Base-by-base conservation (phyloP, 2,888 invertebrate genomes). In the Entomobrya multifasciata region DNA sequence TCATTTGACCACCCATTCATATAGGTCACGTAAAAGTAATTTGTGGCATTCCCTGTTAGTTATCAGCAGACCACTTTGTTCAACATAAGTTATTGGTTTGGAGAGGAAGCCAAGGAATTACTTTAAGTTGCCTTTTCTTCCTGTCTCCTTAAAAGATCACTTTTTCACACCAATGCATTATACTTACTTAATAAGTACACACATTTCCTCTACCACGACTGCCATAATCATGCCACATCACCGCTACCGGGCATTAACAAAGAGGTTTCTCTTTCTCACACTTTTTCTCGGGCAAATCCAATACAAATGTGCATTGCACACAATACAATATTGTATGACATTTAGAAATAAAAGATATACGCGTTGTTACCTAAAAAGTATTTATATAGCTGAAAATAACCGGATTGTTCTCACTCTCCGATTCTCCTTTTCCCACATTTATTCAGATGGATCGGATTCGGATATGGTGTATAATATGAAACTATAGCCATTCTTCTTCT, bases 391-490 rank as follows among this genome's bases (percentile, higher is more conserved):
- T 74, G 80, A 86, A 86, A 80, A 86, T 86, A 86, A 80, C 86
- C 86, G 86, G 86, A 65, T 77, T 65, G 67, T 44, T 44, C 55
- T 70, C 72, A 77, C 77, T 84, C 60, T 84, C 57, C 77, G 60
- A 77, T 44, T 11, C 74, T 55, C 52, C 78, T 70, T 84, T 30
- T 47, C 27, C 82, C 47, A 76, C 70, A 78, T 78, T 84, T 84
- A 84, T 80, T 86, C 80, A 86, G 80, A 86, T 81, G 86, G 80
- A 86, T 86, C 74, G 86, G 80, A 80, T 80, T 74, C 80, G 86
- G 86, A 86, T 86, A 67, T n/a, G n/a, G n/a, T n/a, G n/a, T n/a
- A n/a, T n/a, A n/a, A n/a, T 76, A 84, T 84, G 80, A 86, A 86
- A 80, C 55, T 80, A 80, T 86, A 76, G 74, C 55, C 86, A 86